phyloP scores from a whole-genome alignment of 2,797 vertebrate genomes.

The Chloroceryle amazona region DNA sequence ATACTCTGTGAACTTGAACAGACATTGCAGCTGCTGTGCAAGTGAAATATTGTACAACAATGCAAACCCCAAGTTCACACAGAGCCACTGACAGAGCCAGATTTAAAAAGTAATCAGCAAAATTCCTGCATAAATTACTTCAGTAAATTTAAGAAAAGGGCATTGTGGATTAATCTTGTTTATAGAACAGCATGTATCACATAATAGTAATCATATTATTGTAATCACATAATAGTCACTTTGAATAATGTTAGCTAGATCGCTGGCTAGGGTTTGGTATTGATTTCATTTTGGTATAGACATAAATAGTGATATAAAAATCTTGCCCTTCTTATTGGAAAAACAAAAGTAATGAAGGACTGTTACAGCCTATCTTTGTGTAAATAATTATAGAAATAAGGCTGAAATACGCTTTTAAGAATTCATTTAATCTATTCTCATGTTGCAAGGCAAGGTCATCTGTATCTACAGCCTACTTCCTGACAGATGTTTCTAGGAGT shows the following conservation, averaged over 20 bases:
- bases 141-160: conserved; percentile 21
- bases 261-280: neutral
- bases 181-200: neutral
- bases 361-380: neutral
- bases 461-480: neutral
- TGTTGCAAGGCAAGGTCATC: neutral
- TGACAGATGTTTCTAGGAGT: conserved; percentile 48
- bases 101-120: conserved; percentile 41
- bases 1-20: conserved; percentile 30
- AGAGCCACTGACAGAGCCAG: conserved; percentile 4
- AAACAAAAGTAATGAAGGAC: conserved; percentile 3
- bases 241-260: neutral
- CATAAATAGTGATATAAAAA: neutral
- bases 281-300: neutral
- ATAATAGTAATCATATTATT: neutral
- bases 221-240: neutral
- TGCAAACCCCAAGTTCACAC: neutral
- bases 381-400: conserved; percentile 22
- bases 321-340: neutral
- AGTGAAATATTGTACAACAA: conserved; percentile 11
- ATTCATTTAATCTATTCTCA: conserved; percentile 9
- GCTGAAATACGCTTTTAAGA: neutral
- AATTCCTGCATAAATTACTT: conserved; percentile 41
- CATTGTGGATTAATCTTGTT: conserved; percentile 21
- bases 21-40: conserved; percentile 11